Conservation (phyloP, 2,888 invertebrate species). For the Eumerus sabulonum region DNA sequence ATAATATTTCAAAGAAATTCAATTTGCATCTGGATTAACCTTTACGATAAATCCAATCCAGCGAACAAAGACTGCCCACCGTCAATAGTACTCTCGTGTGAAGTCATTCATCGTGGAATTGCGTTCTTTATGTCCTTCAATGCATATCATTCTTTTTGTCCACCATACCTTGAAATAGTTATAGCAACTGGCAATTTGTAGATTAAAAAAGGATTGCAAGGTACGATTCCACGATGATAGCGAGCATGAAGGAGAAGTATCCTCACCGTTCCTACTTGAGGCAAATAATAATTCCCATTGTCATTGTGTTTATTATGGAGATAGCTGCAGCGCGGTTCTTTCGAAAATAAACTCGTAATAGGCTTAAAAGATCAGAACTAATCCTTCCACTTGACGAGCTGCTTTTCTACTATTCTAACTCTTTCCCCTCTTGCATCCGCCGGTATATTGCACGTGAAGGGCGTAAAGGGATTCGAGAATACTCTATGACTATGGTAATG, state of each 20-base stretch:
- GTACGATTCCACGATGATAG: constrained; percentile 20
- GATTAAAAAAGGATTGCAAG: constrained; percentile 26
- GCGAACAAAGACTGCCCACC: too few species aligned
- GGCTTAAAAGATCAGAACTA: constrained; percentile 63
- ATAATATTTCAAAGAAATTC: neutral
- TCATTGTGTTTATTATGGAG: constrained; percentile 28
- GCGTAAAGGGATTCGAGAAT: too few species aligned
- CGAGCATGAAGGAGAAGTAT: constrained; percentile 5
- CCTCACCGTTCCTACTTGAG: constrained; percentile 10
- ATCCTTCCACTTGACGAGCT: constrained; percentile 42
- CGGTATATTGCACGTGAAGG: neutral
- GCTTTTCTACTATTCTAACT: constrained; percentile 22
- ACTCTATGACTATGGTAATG: too few species aligned
- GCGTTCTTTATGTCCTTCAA: too few species aligned
- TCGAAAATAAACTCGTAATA: constrained; percentile 62
- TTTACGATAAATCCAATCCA: too few species aligned
- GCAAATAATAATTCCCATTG: constrained; percentile 46
- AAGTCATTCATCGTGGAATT: too few species aligned
- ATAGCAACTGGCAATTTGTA: constrained; percentile 50
- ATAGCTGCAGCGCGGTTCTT: constrained; percentile 44
- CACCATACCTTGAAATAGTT: too few species aligned
- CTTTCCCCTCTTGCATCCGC: neutral
- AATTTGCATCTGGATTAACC: too few species aligned
- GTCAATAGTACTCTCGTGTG: too few species aligned
- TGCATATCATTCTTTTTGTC: too few species aligned